Evolutionary conservation across 2,113 vertebrate genomes (phyloP).

Genomic region (Chrysemys picta): DNA sequence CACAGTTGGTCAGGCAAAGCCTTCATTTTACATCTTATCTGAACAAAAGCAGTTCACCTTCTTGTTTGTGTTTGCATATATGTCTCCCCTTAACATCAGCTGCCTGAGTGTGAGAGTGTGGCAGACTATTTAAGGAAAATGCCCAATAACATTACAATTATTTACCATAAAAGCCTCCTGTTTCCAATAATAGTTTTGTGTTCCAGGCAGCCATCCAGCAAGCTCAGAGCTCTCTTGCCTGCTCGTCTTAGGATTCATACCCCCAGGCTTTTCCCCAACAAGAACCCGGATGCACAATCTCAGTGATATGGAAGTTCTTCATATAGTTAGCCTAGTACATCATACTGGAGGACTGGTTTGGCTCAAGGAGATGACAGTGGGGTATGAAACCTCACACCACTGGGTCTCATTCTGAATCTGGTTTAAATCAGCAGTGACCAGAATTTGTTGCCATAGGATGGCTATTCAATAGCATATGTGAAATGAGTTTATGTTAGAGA

Average conservation of each 20-base stretch:
- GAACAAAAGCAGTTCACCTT: neutral
- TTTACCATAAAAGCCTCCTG: conserved; percentile 61
- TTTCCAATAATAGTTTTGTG: conserved; percentile 56
- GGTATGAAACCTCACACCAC: rapidly evolving
- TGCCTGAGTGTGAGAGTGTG: neutral
- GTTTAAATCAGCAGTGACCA: rapidly evolving
- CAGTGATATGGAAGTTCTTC: neutral
- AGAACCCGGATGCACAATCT: rapidly evolving
- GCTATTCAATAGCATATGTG: neutral
- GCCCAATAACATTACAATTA: conserved; percentile 62
- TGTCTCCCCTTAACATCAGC: conserved; percentile 16
- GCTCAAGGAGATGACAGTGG: neutral
- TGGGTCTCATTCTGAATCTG: neutral
- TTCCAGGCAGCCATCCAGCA: conserved; percentile 63
- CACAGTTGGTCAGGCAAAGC: rapidly evolving
- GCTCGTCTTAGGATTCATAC: neutral
- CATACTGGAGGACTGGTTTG: neutral
- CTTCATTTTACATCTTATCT: neutral
- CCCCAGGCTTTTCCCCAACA: neutral
- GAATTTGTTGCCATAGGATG: rapidly evolving
- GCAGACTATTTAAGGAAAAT: conserved; percentile 52
- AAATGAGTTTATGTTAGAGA: neutral
- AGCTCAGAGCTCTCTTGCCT: conserved; percentile 35
- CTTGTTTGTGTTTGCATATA: neutral
- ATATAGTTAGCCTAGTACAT: rapidly evolving